phyloP scores from a whole-genome alignment of 2,113 vertebrate species.

The Eurypyga helias region DNA sequence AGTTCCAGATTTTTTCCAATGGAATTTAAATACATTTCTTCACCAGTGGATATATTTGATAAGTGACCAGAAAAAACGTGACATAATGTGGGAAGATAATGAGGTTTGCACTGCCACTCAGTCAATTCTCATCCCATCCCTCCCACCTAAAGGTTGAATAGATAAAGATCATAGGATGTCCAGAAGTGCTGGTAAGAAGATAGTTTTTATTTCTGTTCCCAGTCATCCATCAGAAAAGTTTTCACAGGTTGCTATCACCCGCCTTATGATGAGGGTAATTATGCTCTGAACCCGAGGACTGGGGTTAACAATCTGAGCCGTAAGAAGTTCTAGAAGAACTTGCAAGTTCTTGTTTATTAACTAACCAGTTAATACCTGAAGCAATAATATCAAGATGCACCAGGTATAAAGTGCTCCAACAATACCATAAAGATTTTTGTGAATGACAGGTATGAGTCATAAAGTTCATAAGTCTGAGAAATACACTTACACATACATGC shows the following conservation, averaged over 20 bases:
- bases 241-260: not conserved
- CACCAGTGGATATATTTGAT: not conserved
- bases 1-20: not conserved
- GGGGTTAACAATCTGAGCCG: not conserved
- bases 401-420: not conserved
- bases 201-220: not conserved
- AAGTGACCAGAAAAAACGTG: slow-evolving; percentile 6
- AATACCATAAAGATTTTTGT: not conserved
- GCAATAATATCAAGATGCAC: not conserved
- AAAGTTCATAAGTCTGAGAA: not conserved
- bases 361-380: not conserved
- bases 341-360: not conserved
- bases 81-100: not conserved
- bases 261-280: not conserved
- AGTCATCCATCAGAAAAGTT: not conserved
- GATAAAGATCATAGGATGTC: not conserved
- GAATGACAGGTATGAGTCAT: not conserved
- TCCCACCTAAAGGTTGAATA: not conserved
- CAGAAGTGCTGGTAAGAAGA: not conserved
- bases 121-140: not conserved
- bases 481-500: not conserved
- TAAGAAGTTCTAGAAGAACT: not conserved
- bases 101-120: not conserved
- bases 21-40: not conserved
- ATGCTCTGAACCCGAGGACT: not conserved